Evolutionary conservation across 2,113 vertebrate genomes (phyloP).

Genomic region (Leucopsar rothschildi): DNA sequence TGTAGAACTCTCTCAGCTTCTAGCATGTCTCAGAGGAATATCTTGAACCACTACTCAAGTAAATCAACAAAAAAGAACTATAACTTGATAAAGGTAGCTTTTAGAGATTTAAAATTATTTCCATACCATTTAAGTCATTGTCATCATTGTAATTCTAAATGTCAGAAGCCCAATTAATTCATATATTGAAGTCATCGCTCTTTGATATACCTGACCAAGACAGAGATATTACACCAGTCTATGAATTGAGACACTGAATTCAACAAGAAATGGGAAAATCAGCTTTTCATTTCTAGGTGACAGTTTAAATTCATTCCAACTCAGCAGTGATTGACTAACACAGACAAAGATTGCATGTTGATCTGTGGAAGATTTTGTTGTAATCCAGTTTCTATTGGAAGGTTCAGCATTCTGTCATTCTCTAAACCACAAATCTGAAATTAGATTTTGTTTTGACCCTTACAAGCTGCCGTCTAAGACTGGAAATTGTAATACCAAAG

Average conservation of each 20-base stretch:
- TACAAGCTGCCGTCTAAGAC: neutral
- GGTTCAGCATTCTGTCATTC: neutral
- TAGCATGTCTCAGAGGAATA: neutral
- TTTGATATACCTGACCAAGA: neutral
- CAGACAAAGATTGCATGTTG: neutral
- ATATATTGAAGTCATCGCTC: neutral
- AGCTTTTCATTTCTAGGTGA: neutral
- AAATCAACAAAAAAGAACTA: constrained; percentile 2
- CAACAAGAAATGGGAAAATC: neutral
- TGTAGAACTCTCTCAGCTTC: neutral
- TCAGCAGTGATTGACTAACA: neutral
- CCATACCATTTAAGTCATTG: neutral
- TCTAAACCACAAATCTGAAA: neutral
- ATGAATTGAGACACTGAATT: neutral
- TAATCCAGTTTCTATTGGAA: neutral
- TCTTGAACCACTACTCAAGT: neutral
- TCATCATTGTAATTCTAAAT: neutral
- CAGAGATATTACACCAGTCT: neutral
- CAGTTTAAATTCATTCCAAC: neutral
- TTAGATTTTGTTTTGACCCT: neutral
- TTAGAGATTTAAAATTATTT: constrained; percentile 2
- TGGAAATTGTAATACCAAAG: neutral
- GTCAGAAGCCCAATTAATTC: neutral
- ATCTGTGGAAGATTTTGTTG: neutral
- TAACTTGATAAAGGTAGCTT: neutral